Evolutionary conservation across 53 echinoderm and acorn worm genomes (phyloP).

Genomic region (Paracentrotus lividus): DNA sequence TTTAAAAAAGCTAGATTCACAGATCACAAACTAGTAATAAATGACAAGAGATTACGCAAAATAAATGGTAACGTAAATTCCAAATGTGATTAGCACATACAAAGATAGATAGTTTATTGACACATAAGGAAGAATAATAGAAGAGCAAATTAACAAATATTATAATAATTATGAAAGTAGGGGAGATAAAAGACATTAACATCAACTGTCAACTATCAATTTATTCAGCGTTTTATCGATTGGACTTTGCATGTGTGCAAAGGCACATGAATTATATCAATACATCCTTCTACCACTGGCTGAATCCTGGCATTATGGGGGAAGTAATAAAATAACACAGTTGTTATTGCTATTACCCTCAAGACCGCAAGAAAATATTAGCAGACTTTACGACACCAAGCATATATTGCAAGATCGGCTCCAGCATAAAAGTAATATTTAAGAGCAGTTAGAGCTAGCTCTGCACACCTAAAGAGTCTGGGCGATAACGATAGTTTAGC

Average conservation of each 20-base stretch:
- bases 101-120: background rate
- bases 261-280: constrained; percentile 33
- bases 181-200: background rate
- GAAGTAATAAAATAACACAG: constrained; percentile 49
- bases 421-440: constrained; percentile 22
- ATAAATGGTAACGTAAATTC: no score
- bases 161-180: background rate
- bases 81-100: no score
- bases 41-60: no score
- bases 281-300: background rate
- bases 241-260: constrained; percentile 22
- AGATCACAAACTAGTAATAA: no score
- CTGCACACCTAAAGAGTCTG: background rate
- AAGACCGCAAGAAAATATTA: no score
- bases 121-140: background rate
- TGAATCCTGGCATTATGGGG: background rate
- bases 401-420: background rate
- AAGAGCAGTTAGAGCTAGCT: constrained; percentile 2
- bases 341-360: constrained; percentile 28
- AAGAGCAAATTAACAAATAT: background rate
- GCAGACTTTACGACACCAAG: background rate
- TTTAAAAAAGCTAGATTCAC: no score
- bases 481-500: constrained; percentile 26
- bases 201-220: background rate
- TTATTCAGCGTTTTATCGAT: background rate